A percentile compares a stretch with the other conserved stretches of the same genome.
phyloP scores from a whole-genome alignment of 2,113 vertebrate species.

The Dasyornis broadbenti region DNA sequence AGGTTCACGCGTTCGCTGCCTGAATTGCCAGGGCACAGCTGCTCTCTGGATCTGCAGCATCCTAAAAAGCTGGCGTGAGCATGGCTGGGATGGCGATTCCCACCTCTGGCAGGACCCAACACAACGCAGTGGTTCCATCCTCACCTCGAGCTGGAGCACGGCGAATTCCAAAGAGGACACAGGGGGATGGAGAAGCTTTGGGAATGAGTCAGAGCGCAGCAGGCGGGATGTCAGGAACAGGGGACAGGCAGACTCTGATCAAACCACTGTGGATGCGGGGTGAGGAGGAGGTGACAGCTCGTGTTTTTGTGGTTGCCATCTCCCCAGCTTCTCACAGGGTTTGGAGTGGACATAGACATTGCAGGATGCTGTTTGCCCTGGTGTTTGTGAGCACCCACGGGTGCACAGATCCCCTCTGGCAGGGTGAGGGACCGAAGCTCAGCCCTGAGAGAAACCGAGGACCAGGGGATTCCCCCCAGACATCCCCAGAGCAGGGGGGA shows the following conservation, averaged over 20 bases:
- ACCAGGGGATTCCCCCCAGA: not conserved
- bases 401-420: not conserved
- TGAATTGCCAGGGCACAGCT: not conserved
- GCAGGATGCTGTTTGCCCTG: not conserved
- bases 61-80: not conserved
- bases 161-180: rapidly evolving
- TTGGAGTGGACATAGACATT: rapidly evolving
- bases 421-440: not conserved
- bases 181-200: not conserved
- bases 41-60: rapidly evolving
- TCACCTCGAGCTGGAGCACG: rapidly evolving
- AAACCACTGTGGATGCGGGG: not conserved
- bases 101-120: rapidly evolving
- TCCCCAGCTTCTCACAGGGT: too few relatives aligned
- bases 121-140: rapidly evolving
- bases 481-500: rapidly evolving
- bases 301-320: not conserved
- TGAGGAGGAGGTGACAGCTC: not conserved
- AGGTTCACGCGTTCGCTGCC: not conserved
- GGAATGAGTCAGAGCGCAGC: not conserved
- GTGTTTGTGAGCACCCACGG: too few relatives aligned
- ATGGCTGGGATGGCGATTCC: rapidly evolving
- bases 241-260: not conserved
- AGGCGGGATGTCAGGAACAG: not conserved
- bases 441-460: not conserved